Evolutionary conservation across 2,888 invertebrate genomes (phyloP).

Genomic region (Cheilosia urbana): DNA sequence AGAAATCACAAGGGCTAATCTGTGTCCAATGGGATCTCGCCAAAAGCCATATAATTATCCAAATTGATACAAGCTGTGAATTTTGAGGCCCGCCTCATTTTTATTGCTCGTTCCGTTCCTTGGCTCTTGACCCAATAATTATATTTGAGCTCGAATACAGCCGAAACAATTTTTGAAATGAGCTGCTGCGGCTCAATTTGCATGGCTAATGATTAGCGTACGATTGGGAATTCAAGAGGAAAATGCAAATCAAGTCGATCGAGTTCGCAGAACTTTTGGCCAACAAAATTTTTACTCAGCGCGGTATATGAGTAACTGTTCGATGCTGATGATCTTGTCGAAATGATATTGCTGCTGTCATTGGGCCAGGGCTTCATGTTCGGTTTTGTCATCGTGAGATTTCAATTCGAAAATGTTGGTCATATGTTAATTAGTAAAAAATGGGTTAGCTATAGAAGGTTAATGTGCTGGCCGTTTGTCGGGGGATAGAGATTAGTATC

Average conservation of each 20-base stretch:
- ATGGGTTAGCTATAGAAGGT: conserved; percentile 60
- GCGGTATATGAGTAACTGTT: conserved; percentile 17
- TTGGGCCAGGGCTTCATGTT: background rate
- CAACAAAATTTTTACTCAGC: conserved; percentile 14
- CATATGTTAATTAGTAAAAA: conserved; percentile 67
- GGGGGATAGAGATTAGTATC: background rate
- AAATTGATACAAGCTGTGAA: conserved; percentile 60
- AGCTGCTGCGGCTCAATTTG: conserved; percentile 48
- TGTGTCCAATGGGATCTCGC: conserved; percentile 25
- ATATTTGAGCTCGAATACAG: conserved; percentile 27
- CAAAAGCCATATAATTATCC: conserved; percentile 38
- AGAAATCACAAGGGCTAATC: conserved; percentile 62
- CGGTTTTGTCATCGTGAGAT: conserved; percentile 50
- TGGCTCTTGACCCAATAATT: conserved; percentile 69
- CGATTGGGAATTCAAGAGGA: conserved; percentile 21
- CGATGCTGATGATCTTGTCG: conserved; percentile 17
- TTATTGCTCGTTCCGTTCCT: background rate
- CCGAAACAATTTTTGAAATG: conserved; percentile 32
- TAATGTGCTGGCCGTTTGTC: conserved; percentile 53
- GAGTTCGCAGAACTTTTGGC: conserved; percentile 36
- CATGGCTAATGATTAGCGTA: conserved; percentile 66
- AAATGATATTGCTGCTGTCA: conserved; percentile 2
- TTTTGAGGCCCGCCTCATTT: conserved; percentile 19
- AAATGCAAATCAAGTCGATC: conserved; percentile 51
- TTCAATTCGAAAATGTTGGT: conserved; percentile 57